phyloP scores from a whole-genome alignment of 2,888 invertebrate species.

The Lypha dubia region DNA sequence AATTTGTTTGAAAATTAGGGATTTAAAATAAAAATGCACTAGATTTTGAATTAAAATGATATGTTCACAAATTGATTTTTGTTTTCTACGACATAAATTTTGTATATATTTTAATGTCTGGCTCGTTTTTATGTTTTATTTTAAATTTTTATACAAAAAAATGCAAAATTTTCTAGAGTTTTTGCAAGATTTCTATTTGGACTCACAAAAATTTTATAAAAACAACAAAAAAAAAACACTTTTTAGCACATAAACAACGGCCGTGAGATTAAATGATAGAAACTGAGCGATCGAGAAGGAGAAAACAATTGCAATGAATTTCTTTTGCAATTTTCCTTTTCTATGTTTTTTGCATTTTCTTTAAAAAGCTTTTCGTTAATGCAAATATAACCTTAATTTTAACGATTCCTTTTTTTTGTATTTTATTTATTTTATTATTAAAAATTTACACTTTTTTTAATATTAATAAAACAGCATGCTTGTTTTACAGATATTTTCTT shows the following conservation, averaged over 20 bases:
- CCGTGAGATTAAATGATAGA: conserved; percentile 1
- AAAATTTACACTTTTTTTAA: not conserved
- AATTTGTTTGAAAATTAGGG: conserved; percentile 1
- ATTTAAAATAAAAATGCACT: not conserved
- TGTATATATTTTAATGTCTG: not conserved
- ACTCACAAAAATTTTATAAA: conserved; percentile 17
- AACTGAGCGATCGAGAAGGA: not conserved
- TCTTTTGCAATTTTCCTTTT: conserved; percentile 39
- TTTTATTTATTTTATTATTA: conserved; percentile 5
- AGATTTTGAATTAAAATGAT: not conserved
- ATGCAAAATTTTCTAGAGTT: conserved; percentile 28
- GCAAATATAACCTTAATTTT: conserved; percentile 30
- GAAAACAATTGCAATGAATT: conserved; percentile 1
- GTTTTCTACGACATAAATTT: not conserved
- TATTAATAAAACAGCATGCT: not conserved
- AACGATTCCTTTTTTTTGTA: not conserved
- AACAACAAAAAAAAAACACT: not conserved
- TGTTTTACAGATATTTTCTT: conserved; percentile 28
- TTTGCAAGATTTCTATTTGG: conserved; percentile 17
- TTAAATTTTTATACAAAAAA: conserved; percentile 1
- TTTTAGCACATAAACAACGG: conserved; percentile 13
- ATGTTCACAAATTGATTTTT: not conserved
- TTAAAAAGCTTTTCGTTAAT: conserved; percentile 10
- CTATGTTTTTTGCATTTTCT: conserved; percentile 25
- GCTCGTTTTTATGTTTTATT: not conserved